A percentile compares a stretch with the other conserved stretches of the same genome.
Conservation (phyloP, 1,140 invertebrate species). For the Tribolium castaneum region DNA sequence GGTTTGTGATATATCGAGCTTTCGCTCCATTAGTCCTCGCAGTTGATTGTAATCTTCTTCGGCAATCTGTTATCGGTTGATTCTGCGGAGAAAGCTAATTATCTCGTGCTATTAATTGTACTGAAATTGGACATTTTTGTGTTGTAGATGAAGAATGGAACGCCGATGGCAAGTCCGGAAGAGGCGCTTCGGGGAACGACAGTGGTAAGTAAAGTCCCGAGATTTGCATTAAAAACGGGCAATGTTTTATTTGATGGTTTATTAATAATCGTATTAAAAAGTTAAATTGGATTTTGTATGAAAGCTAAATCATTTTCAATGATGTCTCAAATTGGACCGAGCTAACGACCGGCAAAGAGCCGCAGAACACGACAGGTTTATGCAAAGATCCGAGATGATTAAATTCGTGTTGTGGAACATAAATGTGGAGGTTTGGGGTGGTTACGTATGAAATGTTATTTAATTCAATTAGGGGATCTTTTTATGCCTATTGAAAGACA, state of each 20-base stretch:
- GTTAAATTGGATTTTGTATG: slow-evolving; percentile 12
- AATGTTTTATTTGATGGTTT: slow-evolving; percentile 28
- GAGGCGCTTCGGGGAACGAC: slow-evolving; percentile 59
- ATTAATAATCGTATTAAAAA: slow-evolving; percentile 28
- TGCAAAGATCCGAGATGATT: not conserved
- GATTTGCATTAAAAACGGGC: slow-evolving; percentile 15
- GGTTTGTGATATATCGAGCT: not conserved
- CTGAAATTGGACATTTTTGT: slow-evolving; percentile 36
- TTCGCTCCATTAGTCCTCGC: not conserved
- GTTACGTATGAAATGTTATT: no score
- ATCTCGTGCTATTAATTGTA: slow-evolving; percentile 1
- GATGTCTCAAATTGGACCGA: not conserved
- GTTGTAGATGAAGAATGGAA: slow-evolving; percentile 67
- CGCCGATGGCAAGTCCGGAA: slow-evolving; percentile 64
- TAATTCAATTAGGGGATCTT: no score
- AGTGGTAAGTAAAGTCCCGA: slow-evolving; percentile 60
- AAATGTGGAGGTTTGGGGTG: not conserved
- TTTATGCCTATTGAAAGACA: no score
- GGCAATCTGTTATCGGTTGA: slow-evolving; percentile 10
- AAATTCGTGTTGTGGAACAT: not conserved
- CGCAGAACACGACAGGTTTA: not conserved
- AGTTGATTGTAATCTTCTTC: slow-evolving; percentile 26
- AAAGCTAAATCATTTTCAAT: slow-evolving; percentile 4
- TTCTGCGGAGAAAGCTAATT: slow-evolving; percentile 2
- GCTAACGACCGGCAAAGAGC: not conserved